Evolutionary conservation across 2,888 invertebrate genomes (phyloP).

Genomic region (Phengaris alcon): DNA sequence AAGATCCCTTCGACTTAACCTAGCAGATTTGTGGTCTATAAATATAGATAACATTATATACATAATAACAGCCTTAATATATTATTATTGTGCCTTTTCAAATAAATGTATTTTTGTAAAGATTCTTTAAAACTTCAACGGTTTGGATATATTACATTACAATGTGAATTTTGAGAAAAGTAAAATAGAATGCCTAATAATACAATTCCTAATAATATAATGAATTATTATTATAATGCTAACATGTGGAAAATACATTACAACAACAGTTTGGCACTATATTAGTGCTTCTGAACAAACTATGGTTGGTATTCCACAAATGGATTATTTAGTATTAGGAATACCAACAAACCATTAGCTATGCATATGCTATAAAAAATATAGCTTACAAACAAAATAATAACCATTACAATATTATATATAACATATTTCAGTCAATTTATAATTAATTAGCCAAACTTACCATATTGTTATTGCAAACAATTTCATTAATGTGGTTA

Average conservation of each 20-base stretch:
- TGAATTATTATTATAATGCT: too few relatives aligned
- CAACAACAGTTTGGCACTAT: too few relatives aligned
- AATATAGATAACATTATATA: neutral
- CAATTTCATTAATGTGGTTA: slow-evolving; percentile 5
- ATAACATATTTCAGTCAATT: neutral
- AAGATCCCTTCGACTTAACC: slow-evolving; percentile 21
- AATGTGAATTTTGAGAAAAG: too few relatives aligned
- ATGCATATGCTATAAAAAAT: too few relatives aligned
- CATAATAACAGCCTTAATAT: neutral
- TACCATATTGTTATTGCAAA: neutral
- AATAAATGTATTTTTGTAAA: neutral
- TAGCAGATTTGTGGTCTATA: slow-evolving; percentile 21
- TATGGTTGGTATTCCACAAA: too few relatives aligned
- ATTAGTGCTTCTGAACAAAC: too few relatives aligned
- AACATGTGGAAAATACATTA: too few relatives aligned
- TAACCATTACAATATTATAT: neutral
- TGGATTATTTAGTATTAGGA: too few relatives aligned
- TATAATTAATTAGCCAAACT: neutral
- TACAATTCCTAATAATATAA: too few relatives aligned
- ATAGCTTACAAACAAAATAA: neutral
- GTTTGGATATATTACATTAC: too few relatives aligned
- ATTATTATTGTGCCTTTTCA: neutral
- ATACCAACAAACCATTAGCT: too few relatives aligned
- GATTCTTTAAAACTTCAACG: neutral
- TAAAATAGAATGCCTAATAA: too few relatives aligned